These are phyloP conservation scores for Tubulanus polymorphus DNA, from an alignment of 2,888 invertebrate genomes.

Conservation along the genomic window DNA sequence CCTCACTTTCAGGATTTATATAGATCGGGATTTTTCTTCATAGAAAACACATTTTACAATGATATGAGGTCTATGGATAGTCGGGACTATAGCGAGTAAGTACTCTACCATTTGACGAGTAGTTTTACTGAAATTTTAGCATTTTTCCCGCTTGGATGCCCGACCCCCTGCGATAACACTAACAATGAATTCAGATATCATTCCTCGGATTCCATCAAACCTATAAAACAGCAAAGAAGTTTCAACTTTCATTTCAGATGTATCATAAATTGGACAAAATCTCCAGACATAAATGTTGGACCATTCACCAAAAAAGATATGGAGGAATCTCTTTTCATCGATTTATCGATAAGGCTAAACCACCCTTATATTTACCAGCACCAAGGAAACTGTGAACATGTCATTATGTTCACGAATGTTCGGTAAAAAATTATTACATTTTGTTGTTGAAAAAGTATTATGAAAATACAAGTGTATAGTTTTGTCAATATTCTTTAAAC, in stretches of 20 bases:
- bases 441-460: too few relatives aligned
- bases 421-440: slow-evolving; percentile 56
- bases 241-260: slow-evolving; percentile 30
- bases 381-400: slow-evolving; percentile 88
- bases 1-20: slow-evolving; percentile 59
- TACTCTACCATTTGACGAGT: too few relatives aligned
- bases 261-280: slow-evolving; percentile 36
- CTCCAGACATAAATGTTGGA: slow-evolving; percentile 18
- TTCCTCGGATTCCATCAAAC: too few relatives aligned
- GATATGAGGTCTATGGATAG: slow-evolving; percentile 63
- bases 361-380: slow-evolving; percentile 81
- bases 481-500: slow-evolving; percentile 3
- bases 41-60: slow-evolving; percentile 75
- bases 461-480: too few relatives aligned
- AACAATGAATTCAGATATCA: too few relatives aligned
- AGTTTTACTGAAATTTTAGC: too few relatives aligned
- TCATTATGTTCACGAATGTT: slow-evolving; percentile 75
- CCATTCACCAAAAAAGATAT: slow-evolving; percentile 28
- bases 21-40: slow-evolving; percentile 72
- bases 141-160: too few relatives aligned
- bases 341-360: slow-evolving; percentile 55
- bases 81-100: slow-evolving; percentile 64
- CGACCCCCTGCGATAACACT: too few relatives aligned
- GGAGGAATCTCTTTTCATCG: slow-evolving; percentile 39
- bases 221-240: too few relatives aligned